Evolutionary conservation across 2,888 invertebrate species (phyloP).

Genomic region (Acrocera orbiculus): DNA sequence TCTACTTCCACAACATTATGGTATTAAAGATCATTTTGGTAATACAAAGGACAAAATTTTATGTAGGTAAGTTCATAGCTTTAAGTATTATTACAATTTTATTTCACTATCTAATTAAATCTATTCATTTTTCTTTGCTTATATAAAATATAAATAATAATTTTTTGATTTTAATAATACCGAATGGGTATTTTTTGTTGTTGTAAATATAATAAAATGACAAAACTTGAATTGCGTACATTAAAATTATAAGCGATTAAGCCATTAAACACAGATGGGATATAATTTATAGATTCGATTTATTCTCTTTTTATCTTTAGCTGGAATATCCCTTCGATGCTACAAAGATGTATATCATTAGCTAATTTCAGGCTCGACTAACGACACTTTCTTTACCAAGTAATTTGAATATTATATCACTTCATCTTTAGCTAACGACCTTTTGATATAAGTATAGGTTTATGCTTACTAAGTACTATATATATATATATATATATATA

Average conservation of each 20-base stretch:
- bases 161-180: too few species aligned
- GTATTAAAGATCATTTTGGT: too few species aligned
- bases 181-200: background rate
- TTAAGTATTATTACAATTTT: too few species aligned
- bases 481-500: constrained; percentile 1
- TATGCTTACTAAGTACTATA: background rate
- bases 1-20: too few species aligned
- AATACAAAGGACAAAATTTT: too few species aligned
- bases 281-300: constrained; percentile 13
- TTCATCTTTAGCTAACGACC: constrained; percentile 12
- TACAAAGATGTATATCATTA: constrained; percentile 11
- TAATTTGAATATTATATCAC: constrained; percentile 13
- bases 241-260: too few species aligned
- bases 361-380: constrained; percentile 13
- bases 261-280: constrained; percentile 13
- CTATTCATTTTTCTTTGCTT: background rate
- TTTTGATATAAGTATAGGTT: constrained; percentile 11
- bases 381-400: constrained; percentile 13
- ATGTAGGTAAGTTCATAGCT: too few species aligned
- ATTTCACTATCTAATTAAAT: background rate
- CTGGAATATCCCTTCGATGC: background rate
- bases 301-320: constrained; percentile 3
- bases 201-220: background rate
- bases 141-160: background rate
- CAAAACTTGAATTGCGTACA: too few species aligned